Evolutionary conservation across 2,888 invertebrate species (phyloP).

Genomic region (Lypha dubia): DNA sequence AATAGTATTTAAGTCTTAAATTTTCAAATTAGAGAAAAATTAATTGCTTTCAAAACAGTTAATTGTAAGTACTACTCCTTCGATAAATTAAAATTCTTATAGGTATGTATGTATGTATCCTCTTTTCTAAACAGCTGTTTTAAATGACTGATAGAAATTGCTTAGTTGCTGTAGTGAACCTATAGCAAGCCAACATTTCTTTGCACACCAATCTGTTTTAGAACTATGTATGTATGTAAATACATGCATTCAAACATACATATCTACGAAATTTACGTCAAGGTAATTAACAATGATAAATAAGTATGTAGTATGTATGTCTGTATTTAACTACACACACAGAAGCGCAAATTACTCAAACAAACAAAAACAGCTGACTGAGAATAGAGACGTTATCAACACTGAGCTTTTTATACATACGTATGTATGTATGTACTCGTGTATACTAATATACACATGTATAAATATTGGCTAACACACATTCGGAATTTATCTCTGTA

Average conservation of each 20-base stretch:
- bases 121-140: constrained; percentile 4
- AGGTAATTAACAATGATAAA: constrained; percentile 9
- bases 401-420: not conserved
- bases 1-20: no score
- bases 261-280: constrained; percentile 22
- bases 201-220: constrained; percentile 47
- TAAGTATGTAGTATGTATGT: no score
- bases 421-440: not conserved
- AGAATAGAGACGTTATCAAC: constrained; percentile 48
- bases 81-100: not conserved
- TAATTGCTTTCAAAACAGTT: no score
- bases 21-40: no score
- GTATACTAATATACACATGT: no score
- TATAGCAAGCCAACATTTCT: constrained; percentile 6
- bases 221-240: constrained; percentile 41
- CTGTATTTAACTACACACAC: not conserved
- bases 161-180: not conserved
- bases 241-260: no score
- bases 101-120: not conserved
- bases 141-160: not conserved
- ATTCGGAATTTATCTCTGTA: not conserved
- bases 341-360: no score
- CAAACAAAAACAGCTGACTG: constrained; percentile 74
- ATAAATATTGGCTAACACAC: not conserved
- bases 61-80: no score